Evolutionary conservation across 2,888 invertebrate genomes (phyloP).

Genomic region (Cephonodes hylas): DNA sequence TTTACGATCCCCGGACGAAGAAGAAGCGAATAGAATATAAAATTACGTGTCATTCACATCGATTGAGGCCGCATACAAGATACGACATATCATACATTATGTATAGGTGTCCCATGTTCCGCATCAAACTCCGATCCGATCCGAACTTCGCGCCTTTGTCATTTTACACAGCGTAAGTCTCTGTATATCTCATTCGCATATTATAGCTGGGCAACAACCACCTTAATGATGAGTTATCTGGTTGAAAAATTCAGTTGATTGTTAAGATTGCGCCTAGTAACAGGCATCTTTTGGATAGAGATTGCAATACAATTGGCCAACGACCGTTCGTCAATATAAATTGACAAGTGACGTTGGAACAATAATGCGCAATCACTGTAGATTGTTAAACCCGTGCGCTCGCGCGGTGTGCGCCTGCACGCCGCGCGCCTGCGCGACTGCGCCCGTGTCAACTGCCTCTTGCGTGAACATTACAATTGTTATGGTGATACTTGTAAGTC

Average conservation of each 20-base stretch:
- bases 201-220: not conserved
- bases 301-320: conserved; percentile 45
- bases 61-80: conserved; percentile 75
- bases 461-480: conserved; percentile 66
- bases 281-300: conserved; percentile 27
- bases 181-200: not conserved
- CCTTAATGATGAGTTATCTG: not conserved
- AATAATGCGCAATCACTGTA: conserved; percentile 72
- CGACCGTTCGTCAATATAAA: conserved; percentile 52
- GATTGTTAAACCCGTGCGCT: conserved; percentile 47
- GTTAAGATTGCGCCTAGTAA: not conserved
- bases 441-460: conserved; percentile 70
- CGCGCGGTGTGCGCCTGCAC: conserved; percentile 47
- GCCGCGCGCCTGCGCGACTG: conserved; percentile 28
- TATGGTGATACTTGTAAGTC: conserved; percentile 63
- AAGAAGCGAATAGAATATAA: conserved; percentile 74
- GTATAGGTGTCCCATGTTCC: conserved; percentile 60
- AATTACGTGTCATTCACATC: conserved; percentile 78
- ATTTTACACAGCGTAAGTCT: conserved; percentile 2
- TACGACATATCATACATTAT: conserved; percentile 67
- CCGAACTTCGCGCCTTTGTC: conserved; percentile 46
- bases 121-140: conserved; percentile 44
- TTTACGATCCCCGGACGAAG: conserved; percentile 71
- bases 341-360: conserved; percentile 54
- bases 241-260: not conserved